Evolutionary conservation across 2,797 vertebrate species (phyloP).

Genomic region (Mus caroli): DNA sequence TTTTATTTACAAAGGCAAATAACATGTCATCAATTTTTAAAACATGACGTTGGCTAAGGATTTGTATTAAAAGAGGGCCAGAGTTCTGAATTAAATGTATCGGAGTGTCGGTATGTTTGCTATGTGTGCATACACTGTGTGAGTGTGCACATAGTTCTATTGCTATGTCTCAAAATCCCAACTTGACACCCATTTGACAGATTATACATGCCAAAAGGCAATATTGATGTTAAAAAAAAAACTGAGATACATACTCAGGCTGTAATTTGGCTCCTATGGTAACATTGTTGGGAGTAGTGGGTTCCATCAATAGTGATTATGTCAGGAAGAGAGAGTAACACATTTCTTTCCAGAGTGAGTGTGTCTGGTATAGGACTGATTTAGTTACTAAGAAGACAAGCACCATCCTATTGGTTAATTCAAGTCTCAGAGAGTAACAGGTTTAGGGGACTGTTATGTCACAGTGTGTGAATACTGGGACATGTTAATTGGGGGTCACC

Average conservation of each 20-base stretch:
- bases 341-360: not conserved
- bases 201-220: constrained; percentile 16
- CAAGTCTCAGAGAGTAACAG: not conserved
- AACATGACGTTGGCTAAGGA: constrained; percentile 16
- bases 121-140: not conserved
- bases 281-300: not conserved
- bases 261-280: not conserved
- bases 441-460: not conserved
- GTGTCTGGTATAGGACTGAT: not conserved
- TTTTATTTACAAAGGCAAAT: constrained; percentile 56
- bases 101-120: not conserved
- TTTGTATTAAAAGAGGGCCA: not conserved
- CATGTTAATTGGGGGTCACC: not conserved
- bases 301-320: not conserved
- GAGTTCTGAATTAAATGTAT: constrained; percentile 7
- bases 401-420: not conserved
- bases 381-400: not conserved
- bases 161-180: constrained; percentile 26
- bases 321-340: too few species aligned
- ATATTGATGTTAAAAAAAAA: not conserved
- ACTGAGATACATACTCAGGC: not conserved
- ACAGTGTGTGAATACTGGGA: not conserved
- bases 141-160: not conserved
- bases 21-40: constrained; percentile 23
- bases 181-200: not conserved